These are phyloP conservation scores for Plagodis pulveraria DNA, from an alignment of 2,888 invertebrate species.

Conservation along the genomic window DNA sequence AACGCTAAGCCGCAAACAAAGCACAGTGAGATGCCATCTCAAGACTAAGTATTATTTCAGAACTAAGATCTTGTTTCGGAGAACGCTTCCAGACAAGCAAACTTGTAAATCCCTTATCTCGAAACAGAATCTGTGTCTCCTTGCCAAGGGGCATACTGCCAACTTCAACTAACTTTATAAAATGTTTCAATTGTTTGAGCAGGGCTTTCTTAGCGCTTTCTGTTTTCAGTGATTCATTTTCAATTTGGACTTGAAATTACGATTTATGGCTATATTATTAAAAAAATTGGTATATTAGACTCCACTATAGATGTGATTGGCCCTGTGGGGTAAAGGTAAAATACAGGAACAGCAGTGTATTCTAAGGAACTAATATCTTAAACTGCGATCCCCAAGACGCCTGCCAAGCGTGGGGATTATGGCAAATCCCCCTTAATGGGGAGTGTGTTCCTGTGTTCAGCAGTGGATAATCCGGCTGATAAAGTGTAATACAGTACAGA, in stretches of 20 bases:
- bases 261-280: too few relatives aligned
- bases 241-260: neutral
- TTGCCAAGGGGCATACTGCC: conserved; percentile 32
- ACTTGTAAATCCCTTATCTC: conserved; percentile 40
- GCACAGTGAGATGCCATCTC: conserved; percentile 29
- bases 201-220: conserved; percentile 23
- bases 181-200: conserved; percentile 34
- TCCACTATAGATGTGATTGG: too few relatives aligned
- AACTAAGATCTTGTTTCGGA: conserved; percentile 31
- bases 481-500: too few relatives aligned
- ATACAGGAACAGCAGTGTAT: too few relatives aligned
- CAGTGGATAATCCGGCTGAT: too few relatives aligned
- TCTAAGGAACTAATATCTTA: too few relatives aligned
- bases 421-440: too few relatives aligned
- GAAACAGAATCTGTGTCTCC: conserved; percentile 18
- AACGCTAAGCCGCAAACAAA: conserved; percentile 25
- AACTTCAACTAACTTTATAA: conserved; percentile 32
- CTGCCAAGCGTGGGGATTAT: too few relatives aligned
- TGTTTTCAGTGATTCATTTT: conserved; percentile 9
- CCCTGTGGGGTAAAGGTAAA: too few relatives aligned
- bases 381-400: too few relatives aligned
- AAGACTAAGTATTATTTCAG: conserved; percentile 32
- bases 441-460: too few relatives aligned
- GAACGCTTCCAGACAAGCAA: conserved; percentile 24
- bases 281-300: too few relatives aligned